A percentile compares a stretch with the other conserved stretches of the same genome.
Conservation (phyloP, 2,888 invertebrate genomes). For the Phortica okadai region DNA sequence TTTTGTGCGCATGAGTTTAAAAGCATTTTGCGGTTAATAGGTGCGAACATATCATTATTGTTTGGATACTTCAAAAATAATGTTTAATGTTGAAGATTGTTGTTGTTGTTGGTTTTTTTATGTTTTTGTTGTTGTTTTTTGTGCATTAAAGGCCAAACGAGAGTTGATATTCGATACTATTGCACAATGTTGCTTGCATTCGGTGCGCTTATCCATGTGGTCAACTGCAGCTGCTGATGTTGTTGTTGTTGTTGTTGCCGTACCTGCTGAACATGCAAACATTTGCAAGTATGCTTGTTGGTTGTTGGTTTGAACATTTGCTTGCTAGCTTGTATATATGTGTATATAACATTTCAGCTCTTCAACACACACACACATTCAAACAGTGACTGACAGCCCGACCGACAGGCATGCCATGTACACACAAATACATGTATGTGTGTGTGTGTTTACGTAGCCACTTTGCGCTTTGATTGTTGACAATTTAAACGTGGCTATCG, state of each 20-base stretch:
- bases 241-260: constrained; percentile 12
- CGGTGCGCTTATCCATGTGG: constrained; percentile 36
- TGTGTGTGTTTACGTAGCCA: constrained; percentile 38
- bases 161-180: too few species aligned
- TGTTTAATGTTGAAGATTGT: not conserved
- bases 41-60: not conserved
- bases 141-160: too few species aligned
- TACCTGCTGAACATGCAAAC: not conserved
- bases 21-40: not conserved
- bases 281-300: not conserved
- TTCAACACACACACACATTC: constrained; percentile 4
- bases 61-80: not conserved
- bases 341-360: constrained; percentile 33
- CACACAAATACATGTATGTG: not conserved
- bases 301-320: not conserved
- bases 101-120: not conserved
- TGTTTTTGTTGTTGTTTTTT: not conserved
- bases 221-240: constrained; percentile 35
- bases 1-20: constrained; percentile 51
- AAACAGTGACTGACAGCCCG: not conserved
- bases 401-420: not conserved
- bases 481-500: constrained; percentile 38
- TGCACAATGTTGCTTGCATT: too few species aligned
- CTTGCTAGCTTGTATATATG: not conserved
- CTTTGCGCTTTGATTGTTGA: constrained; percentile 38